Evolutionary conservation across 1,140 invertebrate genomes (phyloP).

Genomic region (Caenorhabditis remanei): DNA sequence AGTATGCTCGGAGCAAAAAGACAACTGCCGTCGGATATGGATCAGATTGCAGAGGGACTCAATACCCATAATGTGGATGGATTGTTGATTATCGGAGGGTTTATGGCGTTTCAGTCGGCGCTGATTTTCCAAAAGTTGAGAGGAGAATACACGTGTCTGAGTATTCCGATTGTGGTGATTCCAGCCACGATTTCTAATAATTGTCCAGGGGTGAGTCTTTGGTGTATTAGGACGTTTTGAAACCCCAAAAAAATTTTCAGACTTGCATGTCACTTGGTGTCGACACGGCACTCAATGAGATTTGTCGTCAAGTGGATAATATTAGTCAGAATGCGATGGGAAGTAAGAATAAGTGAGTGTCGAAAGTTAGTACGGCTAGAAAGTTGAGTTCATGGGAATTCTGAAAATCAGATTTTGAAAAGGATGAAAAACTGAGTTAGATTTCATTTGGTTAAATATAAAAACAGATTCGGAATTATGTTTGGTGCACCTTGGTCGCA

Average conservation of each 20-base stretch:
- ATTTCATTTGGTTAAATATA: too few species aligned
- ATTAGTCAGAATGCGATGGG: constrained; percentile 50
- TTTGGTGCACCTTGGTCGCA: too few species aligned
- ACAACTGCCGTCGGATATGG: constrained; percentile 19
- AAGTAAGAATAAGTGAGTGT: constrained; percentile 29
- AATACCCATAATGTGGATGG: constrained; percentile 23
- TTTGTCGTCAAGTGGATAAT: constrained; percentile 39
- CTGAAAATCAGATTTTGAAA: too few species aligned
- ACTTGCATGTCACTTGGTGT: constrained; percentile 40
- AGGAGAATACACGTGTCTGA: constrained; percentile 1
- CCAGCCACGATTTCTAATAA: constrained; percentile 28
- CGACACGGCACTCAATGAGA: constrained; percentile 27
- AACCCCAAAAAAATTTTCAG: neutral
- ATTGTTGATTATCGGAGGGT: constrained; percentile 15
- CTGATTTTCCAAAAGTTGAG: neutral
- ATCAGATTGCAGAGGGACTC: constrained; percentile 32
- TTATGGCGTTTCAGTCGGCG: constrained; percentile 30
- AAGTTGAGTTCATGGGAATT: too few species aligned
- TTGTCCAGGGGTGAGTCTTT: neutral
- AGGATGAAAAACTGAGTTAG: too few species aligned
- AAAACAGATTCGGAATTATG: too few species aligned
- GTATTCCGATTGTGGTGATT: constrained; percentile 35
- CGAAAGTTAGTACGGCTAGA: neutral
- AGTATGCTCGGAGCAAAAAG: constrained; percentile 29
- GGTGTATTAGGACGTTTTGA: neutral